Conservation (phyloP, 1,140 invertebrate genomes). For the Frieseomelitta varia region DNA sequence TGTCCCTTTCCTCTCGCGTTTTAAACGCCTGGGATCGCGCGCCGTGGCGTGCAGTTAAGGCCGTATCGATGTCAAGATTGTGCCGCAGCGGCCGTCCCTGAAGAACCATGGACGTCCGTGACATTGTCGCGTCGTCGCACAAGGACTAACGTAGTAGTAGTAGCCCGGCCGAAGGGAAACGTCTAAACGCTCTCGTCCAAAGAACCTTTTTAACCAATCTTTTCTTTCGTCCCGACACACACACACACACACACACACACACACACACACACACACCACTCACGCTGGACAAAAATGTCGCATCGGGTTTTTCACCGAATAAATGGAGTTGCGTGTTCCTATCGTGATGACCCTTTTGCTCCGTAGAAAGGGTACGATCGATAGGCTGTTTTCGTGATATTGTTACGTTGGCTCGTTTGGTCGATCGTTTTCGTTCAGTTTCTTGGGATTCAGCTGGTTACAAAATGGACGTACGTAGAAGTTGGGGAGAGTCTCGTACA, state of each 20-base stretch:
- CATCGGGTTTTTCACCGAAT: slow-evolving; percentile 18
- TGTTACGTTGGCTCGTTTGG: background rate
- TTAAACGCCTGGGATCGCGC: slow-evolving; percentile 5
- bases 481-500: too few species aligned
- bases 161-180: background rate
- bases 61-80: slow-evolving; percentile 76
- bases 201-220: background rate
- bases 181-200: slow-evolving; percentile 3
- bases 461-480: too few species aligned
- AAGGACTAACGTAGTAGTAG: slow-evolving; percentile 55
- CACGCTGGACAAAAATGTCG: background rate
- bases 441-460: too few species aligned
- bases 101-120: slow-evolving; percentile 69
- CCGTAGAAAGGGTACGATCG: background rate
- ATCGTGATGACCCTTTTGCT: background rate
- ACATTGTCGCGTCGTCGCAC: slow-evolving; percentile 77
- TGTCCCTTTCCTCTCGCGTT: slow-evolving; percentile 29
- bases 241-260: too few species aligned
- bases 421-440: background rate
- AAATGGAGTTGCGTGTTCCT: background rate
- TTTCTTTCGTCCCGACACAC: background rate
- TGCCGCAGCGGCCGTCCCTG: slow-evolving; percentile 66
- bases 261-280: too few species aligned
- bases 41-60: slow-evolving; percentile 35
- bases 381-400: slow-evolving; percentile 8